These are phyloP conservation scores for Cynopterus brachyotis DNA, from an alignment of 2,113 vertebrate genomes.

Conservation along the genomic window DNA sequence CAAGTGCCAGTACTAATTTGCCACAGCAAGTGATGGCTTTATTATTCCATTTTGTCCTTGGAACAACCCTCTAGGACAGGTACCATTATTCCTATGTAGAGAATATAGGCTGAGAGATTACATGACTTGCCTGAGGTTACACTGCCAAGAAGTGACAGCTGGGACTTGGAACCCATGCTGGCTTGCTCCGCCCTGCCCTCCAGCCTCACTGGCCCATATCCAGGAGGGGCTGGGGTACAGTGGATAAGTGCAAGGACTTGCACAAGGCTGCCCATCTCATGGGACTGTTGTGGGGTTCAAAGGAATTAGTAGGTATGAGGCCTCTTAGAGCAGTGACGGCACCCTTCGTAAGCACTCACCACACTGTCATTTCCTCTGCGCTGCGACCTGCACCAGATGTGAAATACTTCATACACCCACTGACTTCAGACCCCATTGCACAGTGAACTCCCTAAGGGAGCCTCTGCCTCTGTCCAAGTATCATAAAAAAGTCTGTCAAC, in stretches of 20 bases:
- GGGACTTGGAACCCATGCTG: not conserved
- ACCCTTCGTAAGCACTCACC: rapidly evolving
- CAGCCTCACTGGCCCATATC: not conserved
- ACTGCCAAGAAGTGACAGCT: not conserved
- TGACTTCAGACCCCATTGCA: not conserved
- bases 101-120: not conserved
- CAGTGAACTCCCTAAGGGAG: not conserved
- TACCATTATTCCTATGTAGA: not conserved
- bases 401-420: too few species aligned
- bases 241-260: not conserved
- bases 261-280: not conserved
- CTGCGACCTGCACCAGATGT: not conserved
- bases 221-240: not conserved
- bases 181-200: not conserved
- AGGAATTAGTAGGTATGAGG: not conserved
- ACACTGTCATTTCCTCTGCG: not conserved
- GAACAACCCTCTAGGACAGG: not conserved
- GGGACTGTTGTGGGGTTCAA: not conserved
- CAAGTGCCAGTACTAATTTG: not conserved
- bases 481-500: not conserved
- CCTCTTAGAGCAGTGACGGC: not conserved
- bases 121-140: not conserved
- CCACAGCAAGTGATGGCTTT: not conserved
- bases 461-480: not conserved
- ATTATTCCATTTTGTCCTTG: not conserved